phyloP scores from a whole-genome alignment of 2,113 vertebrate genomes.

The cattle (Bos taurus) region ARS-UCD2.0 NC_037345.1:55301501-55302000 shows the following conservation, averaged over 20 bases:
- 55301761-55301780: neutral
- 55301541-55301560: conserved; percentile 44
- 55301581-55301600: neutral
- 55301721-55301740: neutral
- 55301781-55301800: conserved; percentile 41
- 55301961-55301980: neutral
- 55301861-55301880: neutral
- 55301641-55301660: neutral
- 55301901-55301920: neutral
- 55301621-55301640: neutral
- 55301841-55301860: neutral
- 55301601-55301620: neutral
- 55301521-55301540: neutral
- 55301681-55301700: conserved; percentile 60
- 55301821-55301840: rapidly evolving
- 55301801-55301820: neutral
- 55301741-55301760: neutral
- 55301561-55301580: neutral
- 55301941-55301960: neutral
- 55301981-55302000: neutral
- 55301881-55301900: conserved; percentile 29
- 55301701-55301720: conserved; percentile 56
- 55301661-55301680: conserved; percentile 43
- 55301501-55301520: neutral
- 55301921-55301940: neutral